Conservation (phyloP, 37 sponge, comb jelly and placozoan species). For the Bolinopsis microptera region DNA sequence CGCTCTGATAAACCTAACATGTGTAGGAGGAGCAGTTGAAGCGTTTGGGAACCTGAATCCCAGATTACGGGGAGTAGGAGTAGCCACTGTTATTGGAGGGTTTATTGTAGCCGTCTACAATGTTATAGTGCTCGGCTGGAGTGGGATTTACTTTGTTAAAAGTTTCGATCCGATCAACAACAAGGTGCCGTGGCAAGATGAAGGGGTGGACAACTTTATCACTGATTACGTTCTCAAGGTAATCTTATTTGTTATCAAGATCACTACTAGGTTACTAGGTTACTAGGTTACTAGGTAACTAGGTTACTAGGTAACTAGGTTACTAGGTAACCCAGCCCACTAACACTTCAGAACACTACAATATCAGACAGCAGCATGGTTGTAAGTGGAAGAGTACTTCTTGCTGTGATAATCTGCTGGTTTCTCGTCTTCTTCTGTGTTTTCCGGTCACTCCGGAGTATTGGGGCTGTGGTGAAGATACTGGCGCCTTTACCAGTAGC, state of each 20-base stretch:
- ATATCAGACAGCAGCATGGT: not conserved
- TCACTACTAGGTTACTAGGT: too few species aligned
- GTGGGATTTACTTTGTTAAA: not conserved
- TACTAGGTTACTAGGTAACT: too few species aligned
- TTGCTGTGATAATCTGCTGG: not conserved
- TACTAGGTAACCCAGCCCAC: too few species aligned
- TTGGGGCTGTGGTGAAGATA: slow-evolving; percentile 7
- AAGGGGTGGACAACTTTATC: not conserved
- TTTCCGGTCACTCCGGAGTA: not conserved
- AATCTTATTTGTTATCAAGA: too few species aligned
- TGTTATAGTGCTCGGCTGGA: not conserved
- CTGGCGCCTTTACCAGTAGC: not conserved
- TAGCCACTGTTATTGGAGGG: not conserved
- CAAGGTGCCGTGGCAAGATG: not conserved
- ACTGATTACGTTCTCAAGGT: not conserved
- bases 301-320: too few species aligned
- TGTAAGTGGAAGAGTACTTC: not conserved
- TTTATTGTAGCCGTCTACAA: not conserved
- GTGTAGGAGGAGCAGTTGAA: not conserved
- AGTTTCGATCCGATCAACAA: not conserved
- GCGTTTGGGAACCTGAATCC: not conserved
- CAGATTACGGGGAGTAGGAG: not conserved
- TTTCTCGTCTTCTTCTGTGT: not conserved
- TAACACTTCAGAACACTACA: not conserved
- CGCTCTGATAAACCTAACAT: too few species aligned